Conservation (phyloP, 2,113 vertebrate species). For the Cygnus buccinator region DNA sequence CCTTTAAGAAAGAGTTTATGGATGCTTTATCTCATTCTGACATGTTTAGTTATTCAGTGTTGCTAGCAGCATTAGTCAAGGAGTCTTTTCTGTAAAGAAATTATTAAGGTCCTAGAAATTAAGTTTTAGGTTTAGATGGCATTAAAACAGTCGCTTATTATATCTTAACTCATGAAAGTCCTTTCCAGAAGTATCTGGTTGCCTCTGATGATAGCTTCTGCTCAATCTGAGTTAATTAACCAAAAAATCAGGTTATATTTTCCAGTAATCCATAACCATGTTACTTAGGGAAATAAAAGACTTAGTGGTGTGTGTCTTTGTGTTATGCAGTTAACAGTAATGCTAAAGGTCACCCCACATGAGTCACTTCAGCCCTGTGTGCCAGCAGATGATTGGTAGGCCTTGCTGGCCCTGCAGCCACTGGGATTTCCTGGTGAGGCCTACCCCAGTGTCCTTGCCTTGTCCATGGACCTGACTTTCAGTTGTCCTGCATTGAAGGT, state of each 20-base stretch:
- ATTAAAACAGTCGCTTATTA: background rate
- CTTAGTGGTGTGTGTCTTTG: background rate
- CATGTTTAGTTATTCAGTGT: background rate
- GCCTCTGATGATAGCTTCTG: background rate
- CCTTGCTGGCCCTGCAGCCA: background rate
- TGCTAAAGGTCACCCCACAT: background rate
- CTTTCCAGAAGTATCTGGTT: background rate
- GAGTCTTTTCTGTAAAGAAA: background rate
- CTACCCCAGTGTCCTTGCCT: background rate
- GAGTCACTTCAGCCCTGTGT: background rate
- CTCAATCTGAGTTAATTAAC: background rate
- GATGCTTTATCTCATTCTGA: background rate
- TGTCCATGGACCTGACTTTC: background rate
- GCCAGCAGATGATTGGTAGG: background rate
- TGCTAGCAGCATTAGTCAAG: background rate
- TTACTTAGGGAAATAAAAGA: background rate
- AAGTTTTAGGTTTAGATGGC: background rate
- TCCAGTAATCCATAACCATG: background rate
- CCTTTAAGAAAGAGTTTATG: background rate
- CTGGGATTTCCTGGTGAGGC: background rate
- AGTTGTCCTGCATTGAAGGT: background rate
- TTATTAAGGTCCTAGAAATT: background rate
- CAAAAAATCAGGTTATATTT: background rate
- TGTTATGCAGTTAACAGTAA: background rate
- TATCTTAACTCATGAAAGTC: background rate